Conservation (phyloP, 1,140 invertebrate species). For the Sarcophaga bullata region DNA sequence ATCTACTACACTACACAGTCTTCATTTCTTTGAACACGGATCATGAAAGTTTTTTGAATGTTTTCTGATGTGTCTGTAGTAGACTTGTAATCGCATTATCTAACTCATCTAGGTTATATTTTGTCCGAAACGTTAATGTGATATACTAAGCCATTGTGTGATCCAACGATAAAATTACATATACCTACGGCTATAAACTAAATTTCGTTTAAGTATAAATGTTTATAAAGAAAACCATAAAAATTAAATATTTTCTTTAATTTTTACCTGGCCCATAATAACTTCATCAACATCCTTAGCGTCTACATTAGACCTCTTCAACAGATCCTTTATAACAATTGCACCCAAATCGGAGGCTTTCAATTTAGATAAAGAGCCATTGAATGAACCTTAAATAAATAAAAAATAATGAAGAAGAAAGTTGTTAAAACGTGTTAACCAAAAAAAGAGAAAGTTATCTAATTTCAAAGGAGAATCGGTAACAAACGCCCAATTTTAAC, state of each 20-base stretch:
- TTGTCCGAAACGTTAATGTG: too few species aligned
- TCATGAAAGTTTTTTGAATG: too few species aligned
- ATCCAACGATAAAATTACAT: too few species aligned
- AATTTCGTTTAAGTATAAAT: neutral
- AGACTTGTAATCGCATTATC: too few species aligned
- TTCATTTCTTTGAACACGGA: too few species aligned
- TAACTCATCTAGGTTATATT: too few species aligned
- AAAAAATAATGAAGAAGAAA: slow-evolving; percentile 20
- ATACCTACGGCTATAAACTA: too few species aligned
- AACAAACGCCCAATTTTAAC: too few species aligned
- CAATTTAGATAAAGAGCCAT: slow-evolving; percentile 75
- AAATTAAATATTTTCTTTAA: slow-evolving; percentile 1
- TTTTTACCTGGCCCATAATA: slow-evolving; percentile 85
- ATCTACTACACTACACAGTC: too few species aligned
- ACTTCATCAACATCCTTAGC: slow-evolving; percentile 81
- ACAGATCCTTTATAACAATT: slow-evolving; percentile 78
- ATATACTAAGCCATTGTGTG: too few species aligned
- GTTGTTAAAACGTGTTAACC: slow-evolving; percentile 47
- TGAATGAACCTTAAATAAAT: slow-evolving; percentile 72
- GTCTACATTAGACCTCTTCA: slow-evolving; percentile 72
- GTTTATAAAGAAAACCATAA: neutral
- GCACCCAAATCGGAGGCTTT: slow-evolving; percentile 80
- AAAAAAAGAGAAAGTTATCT: slow-evolving; percentile 57
- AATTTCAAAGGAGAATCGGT: neutral
- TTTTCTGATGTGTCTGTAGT: too few species aligned